Conservation (phyloP, 2,797 vertebrate genomes). For the Siniperca undulata region DNA sequence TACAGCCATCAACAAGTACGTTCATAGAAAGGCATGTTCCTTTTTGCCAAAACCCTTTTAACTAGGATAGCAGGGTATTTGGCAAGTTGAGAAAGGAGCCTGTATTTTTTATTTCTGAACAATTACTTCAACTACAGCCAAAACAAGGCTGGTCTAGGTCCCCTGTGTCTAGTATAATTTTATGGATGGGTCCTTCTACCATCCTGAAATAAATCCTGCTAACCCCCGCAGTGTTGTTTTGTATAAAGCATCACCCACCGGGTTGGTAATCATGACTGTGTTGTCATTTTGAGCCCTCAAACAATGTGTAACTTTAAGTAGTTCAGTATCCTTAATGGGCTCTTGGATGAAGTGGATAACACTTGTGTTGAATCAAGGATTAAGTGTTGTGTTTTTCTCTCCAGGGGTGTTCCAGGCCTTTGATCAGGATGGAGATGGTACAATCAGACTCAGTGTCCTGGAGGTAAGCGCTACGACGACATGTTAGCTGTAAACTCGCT, state of each 20-base stretch:
- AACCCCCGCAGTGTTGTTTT: not conserved
- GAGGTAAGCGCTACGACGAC: slow-evolving; percentile 73
- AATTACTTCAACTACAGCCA: not conserved
- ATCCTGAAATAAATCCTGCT: not conserved
- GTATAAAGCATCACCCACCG: not conserved
- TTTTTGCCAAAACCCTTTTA: not conserved
- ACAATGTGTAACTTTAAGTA: not conserved
- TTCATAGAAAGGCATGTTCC: not conserved
- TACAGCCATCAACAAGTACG: not conserved
- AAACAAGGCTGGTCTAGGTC: not conserved
- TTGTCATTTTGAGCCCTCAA: too few relatives aligned
- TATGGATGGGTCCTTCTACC: not conserved
- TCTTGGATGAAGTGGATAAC: not conserved
- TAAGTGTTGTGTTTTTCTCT: slow-evolving; percentile 40
- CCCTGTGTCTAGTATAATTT: not conserved
- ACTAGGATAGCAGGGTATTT: not conserved
- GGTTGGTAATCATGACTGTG: not conserved
- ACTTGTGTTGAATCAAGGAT: slow-evolving; percentile 15
- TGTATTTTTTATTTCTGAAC: not conserved
- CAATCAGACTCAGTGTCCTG: slow-evolving; percentile 95
- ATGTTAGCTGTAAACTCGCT: not conserved
- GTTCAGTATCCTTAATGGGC: not conserved
- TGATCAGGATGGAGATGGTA: slow-evolving; percentile 95
- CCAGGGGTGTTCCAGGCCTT: slow-evolving; percentile 98
- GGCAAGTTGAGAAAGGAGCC: not conserved